Percentiles rank a stretch among this genome's conserved stretches.
phyloP scores from a whole-genome alignment of 2,888 invertebrate genomes.

The Rhaphigaster nebulosa region DNA sequence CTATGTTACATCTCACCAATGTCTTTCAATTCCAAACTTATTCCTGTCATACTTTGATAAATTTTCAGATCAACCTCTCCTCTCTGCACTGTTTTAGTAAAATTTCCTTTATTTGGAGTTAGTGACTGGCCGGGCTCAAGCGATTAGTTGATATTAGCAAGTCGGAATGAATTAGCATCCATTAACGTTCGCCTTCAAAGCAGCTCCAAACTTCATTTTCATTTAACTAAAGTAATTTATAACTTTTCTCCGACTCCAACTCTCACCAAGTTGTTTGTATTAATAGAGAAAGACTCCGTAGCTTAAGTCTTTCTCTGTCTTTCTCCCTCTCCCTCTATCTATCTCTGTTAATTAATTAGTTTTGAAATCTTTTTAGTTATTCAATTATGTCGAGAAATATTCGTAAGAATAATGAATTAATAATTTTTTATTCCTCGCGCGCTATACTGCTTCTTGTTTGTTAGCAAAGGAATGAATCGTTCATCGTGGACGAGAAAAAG shows the following conservation, averaged over 20 bases:
- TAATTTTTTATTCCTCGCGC: background rate
- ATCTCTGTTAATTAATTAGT: conserved; percentile 47
- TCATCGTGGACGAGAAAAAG: too few species aligned
- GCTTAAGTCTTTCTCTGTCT: background rate
- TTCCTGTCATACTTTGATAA: conserved; percentile 21
- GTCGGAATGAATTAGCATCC: conserved; percentile 64
- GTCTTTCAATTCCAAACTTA: background rate
- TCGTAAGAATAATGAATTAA: background rate
- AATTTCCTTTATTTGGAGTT: conserved; percentile 53
- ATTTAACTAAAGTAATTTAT: conserved; percentile 63
- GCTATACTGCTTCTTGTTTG: too few species aligned
- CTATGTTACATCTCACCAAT: background rate
- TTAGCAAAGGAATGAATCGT: too few species aligned
- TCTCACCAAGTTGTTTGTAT: conserved; percentile 61
- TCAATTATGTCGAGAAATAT: background rate
- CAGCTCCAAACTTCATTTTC: conserved; percentile 63
- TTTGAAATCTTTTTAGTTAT: conserved; percentile 29
- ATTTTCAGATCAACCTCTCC: background rate
- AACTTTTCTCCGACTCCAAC: conserved; percentile 59
- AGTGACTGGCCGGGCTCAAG: background rate
- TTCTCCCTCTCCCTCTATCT: background rate
- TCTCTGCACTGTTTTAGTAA: background rate
- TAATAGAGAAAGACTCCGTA: conserved; percentile 58
- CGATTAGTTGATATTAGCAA: conserved; percentile 63
- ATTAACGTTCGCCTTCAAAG: conserved; percentile 62